Base-by-base conservation (phyloP, 2,113 vertebrate genomes). In the Hucho hucho region DNA sequence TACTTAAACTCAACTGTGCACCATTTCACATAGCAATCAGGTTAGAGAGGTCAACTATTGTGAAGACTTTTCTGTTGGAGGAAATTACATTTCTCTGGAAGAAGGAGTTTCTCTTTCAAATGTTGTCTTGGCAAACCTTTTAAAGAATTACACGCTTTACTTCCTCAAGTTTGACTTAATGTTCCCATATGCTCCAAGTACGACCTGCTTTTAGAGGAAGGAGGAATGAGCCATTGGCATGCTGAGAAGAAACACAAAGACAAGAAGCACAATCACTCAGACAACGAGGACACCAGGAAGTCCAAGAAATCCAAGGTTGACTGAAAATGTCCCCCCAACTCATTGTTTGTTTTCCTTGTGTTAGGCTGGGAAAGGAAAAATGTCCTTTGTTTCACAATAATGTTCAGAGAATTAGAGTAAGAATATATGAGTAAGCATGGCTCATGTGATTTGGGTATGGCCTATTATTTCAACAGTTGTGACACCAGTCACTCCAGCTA, bases 211-310 rank as follows among this genome's bases (percentile, higher is more conserved):
- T 87, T 97, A 61, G 96, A 94, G 28, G 85, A 95, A 53, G 89
- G 90, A 64, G 89, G 78, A 4, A 71, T 84, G 2, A 88, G 92
- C 81, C 92, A 89, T 12, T 90, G 66, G 0, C 93, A 88, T 69
- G 79, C 83, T 22, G 91, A 94, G 86, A 96, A 94, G 86, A 97
- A 97, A 58, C 94, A 95, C 74, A 96, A 95, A 82, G 95, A 97
- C 79, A 95, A 94, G 88, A 95, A 90, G 68, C 92, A 94, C 43
- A 95, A 94, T 75, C 94, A 94, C 80, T 95, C 95, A 25, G 95
- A 96, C n/a, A 94, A 96, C 1, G 93, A 94, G 81, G 94, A 94
- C 22, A 89, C 91, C 58, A 91, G 89, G 87, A 95, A 93, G 80
- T 85, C 90, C 66, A 98, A 86, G 90, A 97, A 95, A 79, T 89